A percentile compares a stretch with the other conserved stretches of the same genome.
These are phyloP conservation scores for Probaryconus sp. DNA, from an alignment of 1,140 invertebrate species.

Conservation along the genomic window DNA sequence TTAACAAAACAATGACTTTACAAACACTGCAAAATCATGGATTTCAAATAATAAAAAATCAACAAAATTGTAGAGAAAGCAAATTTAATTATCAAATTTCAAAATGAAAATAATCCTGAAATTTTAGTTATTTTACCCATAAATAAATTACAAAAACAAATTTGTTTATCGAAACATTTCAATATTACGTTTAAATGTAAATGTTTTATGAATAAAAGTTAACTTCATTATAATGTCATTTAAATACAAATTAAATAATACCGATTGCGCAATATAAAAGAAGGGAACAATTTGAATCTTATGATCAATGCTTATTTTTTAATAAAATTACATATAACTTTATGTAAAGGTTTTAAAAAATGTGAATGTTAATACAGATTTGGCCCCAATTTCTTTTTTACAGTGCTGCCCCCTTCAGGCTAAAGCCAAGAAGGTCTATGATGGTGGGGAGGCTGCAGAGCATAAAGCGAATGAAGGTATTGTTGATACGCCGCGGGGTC, in stretches of 20 bases:
- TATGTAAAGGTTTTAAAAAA: slow-evolving; percentile 44
- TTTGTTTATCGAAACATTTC: too few species aligned
- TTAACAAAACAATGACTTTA: too few species aligned
- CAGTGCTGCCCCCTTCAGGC: slow-evolving; percentile 59
- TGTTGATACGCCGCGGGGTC: slow-evolving; percentile 76
- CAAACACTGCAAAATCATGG: too few species aligned
- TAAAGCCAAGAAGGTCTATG: slow-evolving; percentile 76
- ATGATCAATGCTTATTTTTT: slow-evolving; percentile 16
- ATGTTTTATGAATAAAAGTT: background rate
- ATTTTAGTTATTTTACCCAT: too few species aligned
- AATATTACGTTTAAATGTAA: too few species aligned
- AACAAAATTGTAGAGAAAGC: too few species aligned
- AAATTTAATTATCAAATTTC: too few species aligned
- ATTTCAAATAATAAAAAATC: too few species aligned
- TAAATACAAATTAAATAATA: slow-evolving; percentile 55
- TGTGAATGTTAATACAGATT: slow-evolving; percentile 39
- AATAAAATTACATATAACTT: slow-evolving; percentile 44
- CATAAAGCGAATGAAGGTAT: slow-evolving; percentile 75
- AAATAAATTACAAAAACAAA: too few species aligned
- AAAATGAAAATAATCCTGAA: too few species aligned
- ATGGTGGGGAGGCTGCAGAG: slow-evolving; percentile 73
- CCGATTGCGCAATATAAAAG: too few species aligned
- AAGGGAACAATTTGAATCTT: slow-evolving; percentile 15
- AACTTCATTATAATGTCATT: too few species aligned
- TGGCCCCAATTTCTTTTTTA: slow-evolving; percentile 47